A percentile compares a stretch with the other conserved stretches of the same genome.
phyloP scores from a whole-genome alignment of 1,140 invertebrate genomes.

The Camponotus floridanus region DNA sequence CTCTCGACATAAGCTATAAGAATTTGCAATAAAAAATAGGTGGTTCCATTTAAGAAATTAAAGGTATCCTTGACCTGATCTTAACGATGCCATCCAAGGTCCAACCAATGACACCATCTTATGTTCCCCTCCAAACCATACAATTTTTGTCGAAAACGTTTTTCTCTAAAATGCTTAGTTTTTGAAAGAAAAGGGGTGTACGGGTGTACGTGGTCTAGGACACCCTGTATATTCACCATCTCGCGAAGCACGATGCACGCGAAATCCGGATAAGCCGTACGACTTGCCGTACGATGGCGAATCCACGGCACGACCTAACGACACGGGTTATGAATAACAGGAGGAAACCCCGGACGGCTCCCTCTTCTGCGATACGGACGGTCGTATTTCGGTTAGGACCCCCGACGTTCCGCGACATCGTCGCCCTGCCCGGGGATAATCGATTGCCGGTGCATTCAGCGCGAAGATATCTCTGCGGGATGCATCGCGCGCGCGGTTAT shows the following conservation, averaged over 20 bases:
- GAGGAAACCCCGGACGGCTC: background rate
- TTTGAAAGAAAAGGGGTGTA: too few relatives aligned
- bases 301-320: conserved; percentile 60
- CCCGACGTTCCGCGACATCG: conserved; percentile 57
- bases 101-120: too few relatives aligned
- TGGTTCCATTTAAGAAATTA: too few relatives aligned
- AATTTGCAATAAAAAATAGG: too few relatives aligned
- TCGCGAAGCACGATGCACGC: conserved; percentile 22
- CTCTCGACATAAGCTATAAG: too few relatives aligned
- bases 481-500: conserved; percentile 65
- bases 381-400: conserved; percentile 55
- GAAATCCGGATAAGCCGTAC: conserved; percentile 62
- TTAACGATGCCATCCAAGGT: too few relatives aligned
- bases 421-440: conserved; percentile 63
- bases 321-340: conserved; percentile 57
- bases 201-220: too few relatives aligned
- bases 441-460: conserved; percentile 69
- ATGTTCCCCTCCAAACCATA: too few relatives aligned
- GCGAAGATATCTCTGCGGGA: conserved; percentile 59
- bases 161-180: too few relatives aligned
- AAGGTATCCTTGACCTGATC: too few relatives aligned
- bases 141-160: too few relatives aligned
- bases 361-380: conserved; percentile 49
- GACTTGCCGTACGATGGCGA: conserved; percentile 52
- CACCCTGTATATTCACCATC: too few relatives aligned